phyloP scores from a whole-genome alignment of 2,113 vertebrate species.

The Holacanthus passer region DNA sequence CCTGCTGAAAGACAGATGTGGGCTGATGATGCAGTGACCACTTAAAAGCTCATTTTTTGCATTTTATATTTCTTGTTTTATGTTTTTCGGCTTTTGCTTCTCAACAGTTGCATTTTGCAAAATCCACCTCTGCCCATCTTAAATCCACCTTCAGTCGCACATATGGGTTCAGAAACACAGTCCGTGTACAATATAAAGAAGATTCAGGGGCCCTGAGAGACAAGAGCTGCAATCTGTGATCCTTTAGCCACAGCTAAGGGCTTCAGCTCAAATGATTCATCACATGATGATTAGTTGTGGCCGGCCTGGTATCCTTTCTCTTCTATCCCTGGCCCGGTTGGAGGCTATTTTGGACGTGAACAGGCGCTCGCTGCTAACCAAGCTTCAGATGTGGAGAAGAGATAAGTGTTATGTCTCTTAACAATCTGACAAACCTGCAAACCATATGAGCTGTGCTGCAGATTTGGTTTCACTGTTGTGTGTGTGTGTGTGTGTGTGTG shows the following conservation, averaged over 20 bases:
- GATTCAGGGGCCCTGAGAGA: constrained; percentile 55
- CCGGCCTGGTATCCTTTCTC: constrained; percentile 70
- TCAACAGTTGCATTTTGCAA: neutral
- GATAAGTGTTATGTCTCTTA: constrained; percentile 76
- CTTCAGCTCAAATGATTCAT: constrained; percentile 80
- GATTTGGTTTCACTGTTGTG: constrained; percentile 49
- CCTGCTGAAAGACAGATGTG: constrained; percentile 29
- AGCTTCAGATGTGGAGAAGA: constrained; percentile 78
- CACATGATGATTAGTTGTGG: constrained; percentile 80
- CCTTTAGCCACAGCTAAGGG: constrained; percentile 71
- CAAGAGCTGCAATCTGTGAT: constrained; percentile 70
- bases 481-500: constrained; percentile 41
- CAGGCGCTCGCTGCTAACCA: constrained; percentile 56
- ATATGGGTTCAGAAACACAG: constrained; percentile 34
- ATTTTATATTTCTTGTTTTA: constrained; percentile 1
- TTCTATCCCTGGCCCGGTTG: constrained; percentile 55
- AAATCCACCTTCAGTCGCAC: constrained; percentile 13
- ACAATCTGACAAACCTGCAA: constrained; percentile 77
- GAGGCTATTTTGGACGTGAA: constrained; percentile 78
- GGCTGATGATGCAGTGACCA: constrained; percentile 23
- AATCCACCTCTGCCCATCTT: neutral
- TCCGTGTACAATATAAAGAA: constrained; percentile 50
- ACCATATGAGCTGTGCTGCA: constrained; percentile 72
- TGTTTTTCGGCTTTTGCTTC: constrained; percentile 18
- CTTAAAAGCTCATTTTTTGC: constrained; percentile 27